Percentiles rank a stretch among this genome's conserved stretches.
These are phyloP conservation scores for Hemicordylus capensis DNA, from an alignment of 2,113 vertebrate genomes.

Conservation along the genomic window DNA sequence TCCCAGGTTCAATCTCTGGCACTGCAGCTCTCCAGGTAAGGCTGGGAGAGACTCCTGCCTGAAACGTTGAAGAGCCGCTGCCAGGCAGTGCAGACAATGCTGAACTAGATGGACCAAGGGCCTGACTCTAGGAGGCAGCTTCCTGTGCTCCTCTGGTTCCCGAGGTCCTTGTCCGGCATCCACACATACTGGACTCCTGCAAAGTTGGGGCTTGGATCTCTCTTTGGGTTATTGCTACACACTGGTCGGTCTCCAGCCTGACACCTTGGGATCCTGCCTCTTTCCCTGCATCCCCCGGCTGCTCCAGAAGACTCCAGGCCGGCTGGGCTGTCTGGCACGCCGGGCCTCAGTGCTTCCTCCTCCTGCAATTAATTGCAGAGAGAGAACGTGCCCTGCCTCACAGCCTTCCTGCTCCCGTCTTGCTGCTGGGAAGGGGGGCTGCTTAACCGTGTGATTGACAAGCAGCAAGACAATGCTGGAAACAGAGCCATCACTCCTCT, in stretches of 20 bases:
- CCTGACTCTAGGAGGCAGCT: too few relatives aligned
- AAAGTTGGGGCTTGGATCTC: neutral
- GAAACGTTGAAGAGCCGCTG: too few relatives aligned
- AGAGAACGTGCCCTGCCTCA: neutral
- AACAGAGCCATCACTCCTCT: slow-evolving; percentile 36
- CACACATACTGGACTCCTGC: too few relatives aligned
- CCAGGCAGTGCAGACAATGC: too few relatives aligned
- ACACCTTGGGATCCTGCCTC: too few relatives aligned
- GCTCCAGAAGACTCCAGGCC: neutral
- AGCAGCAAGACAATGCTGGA: slow-evolving; percentile 2
- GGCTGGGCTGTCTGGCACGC: rapidly evolving
- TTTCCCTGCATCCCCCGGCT: rapidly evolving
- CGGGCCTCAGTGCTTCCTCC: neutral
- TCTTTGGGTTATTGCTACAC: neutral
- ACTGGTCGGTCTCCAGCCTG: too few relatives aligned
- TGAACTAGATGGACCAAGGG: too few relatives aligned
- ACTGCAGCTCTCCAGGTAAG: too few relatives aligned
- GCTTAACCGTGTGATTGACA: slow-evolving; percentile 17
- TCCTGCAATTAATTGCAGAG: neutral
- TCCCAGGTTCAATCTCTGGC: too few relatives aligned
- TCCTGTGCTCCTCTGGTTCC: too few relatives aligned
- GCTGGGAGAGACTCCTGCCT: too few relatives aligned
- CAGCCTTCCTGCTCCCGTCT: rapidly evolving
- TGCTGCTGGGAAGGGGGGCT: neutral
- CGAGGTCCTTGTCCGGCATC: neutral